Percentiles rank a stretch among this genome's conserved stretches.
Evolutionary conservation across 2,113 vertebrate genomes (phyloP).

Genomic region (Gallinago paraguaiae): DNA sequence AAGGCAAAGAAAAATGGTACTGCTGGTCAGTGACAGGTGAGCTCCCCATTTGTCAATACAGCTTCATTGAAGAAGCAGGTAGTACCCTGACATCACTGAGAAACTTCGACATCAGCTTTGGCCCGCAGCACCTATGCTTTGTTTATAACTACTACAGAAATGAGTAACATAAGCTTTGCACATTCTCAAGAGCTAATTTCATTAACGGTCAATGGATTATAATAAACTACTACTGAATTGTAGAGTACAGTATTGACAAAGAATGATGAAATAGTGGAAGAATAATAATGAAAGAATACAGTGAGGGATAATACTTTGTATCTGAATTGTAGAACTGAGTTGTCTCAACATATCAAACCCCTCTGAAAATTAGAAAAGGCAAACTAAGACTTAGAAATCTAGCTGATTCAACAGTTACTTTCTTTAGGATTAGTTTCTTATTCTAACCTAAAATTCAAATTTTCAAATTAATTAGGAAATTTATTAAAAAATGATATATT

Average conservation of each 20-base stretch:
- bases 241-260: background rate
- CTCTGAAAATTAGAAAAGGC: background rate
- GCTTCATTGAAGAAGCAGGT: background rate
- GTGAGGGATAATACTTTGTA: background rate
- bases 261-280: background rate
- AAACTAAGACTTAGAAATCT: background rate
- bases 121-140: background rate
- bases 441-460: background rate
- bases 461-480: background rate
- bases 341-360: background rate
- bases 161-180: background rate
- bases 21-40: slow-evolving; percentile 60
- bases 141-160: background rate
- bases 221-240: background rate
- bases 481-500: background rate
- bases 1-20: slow-evolving; percentile 71
- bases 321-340: background rate
- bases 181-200: background rate
- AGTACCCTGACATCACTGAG: background rate
- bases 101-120: background rate
- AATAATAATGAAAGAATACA: background rate
- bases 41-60: slow-evolving; percentile 54
- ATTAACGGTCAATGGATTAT: background rate
- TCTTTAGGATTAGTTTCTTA: background rate
- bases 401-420: background rate